phyloP scores from a whole-genome alignment of 2,888 invertebrate species.

The Nezara viridula region DNA sequence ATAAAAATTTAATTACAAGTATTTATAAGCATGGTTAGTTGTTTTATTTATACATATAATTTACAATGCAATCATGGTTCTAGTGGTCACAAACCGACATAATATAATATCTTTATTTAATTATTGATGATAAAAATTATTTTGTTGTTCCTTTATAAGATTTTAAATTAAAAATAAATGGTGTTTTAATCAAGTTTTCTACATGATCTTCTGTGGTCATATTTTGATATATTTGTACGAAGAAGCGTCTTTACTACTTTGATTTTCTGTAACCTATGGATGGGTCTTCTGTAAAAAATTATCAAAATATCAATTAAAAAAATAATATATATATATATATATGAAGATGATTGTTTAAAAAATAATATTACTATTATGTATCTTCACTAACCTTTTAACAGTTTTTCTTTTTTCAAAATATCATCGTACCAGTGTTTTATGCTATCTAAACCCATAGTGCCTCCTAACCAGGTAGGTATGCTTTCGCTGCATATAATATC shows the following conservation, averaged over 20 bases:
- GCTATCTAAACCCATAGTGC: conserved; percentile 60
- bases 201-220: background rate
- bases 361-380: background rate
- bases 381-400: conserved; percentile 61
- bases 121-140: background rate
- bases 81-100: background rate
- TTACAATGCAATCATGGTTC: background rate
- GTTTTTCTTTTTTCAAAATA: conserved; percentile 62
- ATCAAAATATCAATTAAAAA: background rate
- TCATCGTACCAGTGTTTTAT: conserved; percentile 63
- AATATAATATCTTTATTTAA: background rate
- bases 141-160: background rate
- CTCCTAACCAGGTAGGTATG: conserved; percentile 63
- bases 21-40: too few species aligned
- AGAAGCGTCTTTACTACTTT: background rate
- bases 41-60: too few species aligned
- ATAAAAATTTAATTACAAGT: too few species aligned
- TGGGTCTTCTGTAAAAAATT: background rate
- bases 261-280: background rate
- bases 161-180: background rate
- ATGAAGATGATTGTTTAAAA: too few species aligned
- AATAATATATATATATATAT: too few species aligned
- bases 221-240: background rate
- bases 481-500: conserved; percentile 56
- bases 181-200: background rate